phyloP scores from a whole-genome alignment of 2,888 invertebrate species.

The Drosophila ochracea region DNA sequence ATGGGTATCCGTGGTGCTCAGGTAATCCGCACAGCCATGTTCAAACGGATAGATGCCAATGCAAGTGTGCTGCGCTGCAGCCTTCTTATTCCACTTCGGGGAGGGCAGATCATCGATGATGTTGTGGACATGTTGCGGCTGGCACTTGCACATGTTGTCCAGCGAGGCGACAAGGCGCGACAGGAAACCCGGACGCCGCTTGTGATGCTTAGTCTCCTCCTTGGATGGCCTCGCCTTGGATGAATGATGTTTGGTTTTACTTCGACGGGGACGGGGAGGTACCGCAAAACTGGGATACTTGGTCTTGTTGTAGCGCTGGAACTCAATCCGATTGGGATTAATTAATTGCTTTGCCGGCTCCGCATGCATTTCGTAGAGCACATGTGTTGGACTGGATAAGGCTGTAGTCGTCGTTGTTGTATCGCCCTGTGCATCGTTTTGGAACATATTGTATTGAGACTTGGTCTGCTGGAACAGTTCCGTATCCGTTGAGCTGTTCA shows the following conservation, averaged over 20 bases:
- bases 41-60: conserved; percentile 90
- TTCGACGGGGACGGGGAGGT: conserved; percentile 37
- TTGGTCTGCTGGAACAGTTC: conserved; percentile 64
- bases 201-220: conserved; percentile 6
- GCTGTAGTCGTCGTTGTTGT: conserved; percentile 43
- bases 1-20: conserved; percentile 88
- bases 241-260: conserved; percentile 22
- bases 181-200: conserved; percentile 47
- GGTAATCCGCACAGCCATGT: conserved; percentile 88
- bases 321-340: conserved; percentile 82
- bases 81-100: conserved; percentile 67
- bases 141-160: conserved; percentile 73
- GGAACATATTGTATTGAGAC: conserved; percentile 70
- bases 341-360: conserved; percentile 50
- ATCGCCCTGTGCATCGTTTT: conserved; percentile 44
- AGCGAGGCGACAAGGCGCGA: conserved; percentile 66
- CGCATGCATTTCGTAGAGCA: conserved; percentile 81
- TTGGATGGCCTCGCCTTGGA: not conserved
- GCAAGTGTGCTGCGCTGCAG: conserved; percentile 61
- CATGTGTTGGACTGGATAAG: conserved; percentile 53
- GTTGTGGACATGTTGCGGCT: conserved; percentile 43
- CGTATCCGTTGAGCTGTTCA: conserved; percentile 79
- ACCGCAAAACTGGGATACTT: conserved; percentile 34
- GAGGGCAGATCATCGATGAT: conserved; percentile 74
- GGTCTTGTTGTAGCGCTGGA: conserved; percentile 71